phyloP scores from a whole-genome alignment of 2,113 vertebrate genomes.

The Ranitomeya imitator region DNA sequence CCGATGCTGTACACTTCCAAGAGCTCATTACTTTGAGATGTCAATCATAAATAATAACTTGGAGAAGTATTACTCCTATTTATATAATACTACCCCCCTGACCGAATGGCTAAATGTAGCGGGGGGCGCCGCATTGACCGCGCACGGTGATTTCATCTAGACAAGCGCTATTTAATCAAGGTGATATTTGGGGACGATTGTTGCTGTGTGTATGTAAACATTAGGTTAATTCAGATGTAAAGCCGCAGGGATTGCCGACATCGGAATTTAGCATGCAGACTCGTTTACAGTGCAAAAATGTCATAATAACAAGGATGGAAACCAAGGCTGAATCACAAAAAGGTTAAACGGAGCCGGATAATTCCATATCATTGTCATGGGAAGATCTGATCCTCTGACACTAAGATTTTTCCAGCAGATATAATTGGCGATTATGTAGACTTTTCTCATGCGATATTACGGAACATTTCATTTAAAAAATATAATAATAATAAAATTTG shows the following conservation, averaged over 20 bases:
- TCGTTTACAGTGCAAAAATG: not conserved
- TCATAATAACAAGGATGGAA: not conserved
- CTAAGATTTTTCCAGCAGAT: not conserved
- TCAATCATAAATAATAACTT: conserved; percentile 49
- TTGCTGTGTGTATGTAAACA: not conserved
- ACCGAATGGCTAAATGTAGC: conserved; percentile 23
- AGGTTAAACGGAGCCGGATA: not conserved
- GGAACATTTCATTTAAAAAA: not conserved
- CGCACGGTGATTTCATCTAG: not conserved
- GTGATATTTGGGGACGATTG: conserved; percentile 1
- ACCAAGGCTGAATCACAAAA: not conserved
- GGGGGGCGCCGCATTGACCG: not conserved
- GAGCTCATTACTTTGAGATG: conserved; percentile 44
- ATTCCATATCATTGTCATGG: not conserved
- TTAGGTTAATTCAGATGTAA: not conserved
- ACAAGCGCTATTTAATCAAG: conserved; percentile 5
- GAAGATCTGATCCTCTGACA: not conserved
- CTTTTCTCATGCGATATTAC: not conserved
- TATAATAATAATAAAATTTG: not conserved
- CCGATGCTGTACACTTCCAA: conserved; percentile 37
- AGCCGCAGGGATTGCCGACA: conserved; percentile 6
- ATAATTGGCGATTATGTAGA: not conserved
- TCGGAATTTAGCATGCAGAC: not conserved
- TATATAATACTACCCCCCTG: conserved; percentile 24
- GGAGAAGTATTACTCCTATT: conserved; percentile 31